These are phyloP conservation scores for Neosalanx taihuensis DNA, from an alignment of 2,797 vertebrate species.

Conservation along the genomic window DNA sequence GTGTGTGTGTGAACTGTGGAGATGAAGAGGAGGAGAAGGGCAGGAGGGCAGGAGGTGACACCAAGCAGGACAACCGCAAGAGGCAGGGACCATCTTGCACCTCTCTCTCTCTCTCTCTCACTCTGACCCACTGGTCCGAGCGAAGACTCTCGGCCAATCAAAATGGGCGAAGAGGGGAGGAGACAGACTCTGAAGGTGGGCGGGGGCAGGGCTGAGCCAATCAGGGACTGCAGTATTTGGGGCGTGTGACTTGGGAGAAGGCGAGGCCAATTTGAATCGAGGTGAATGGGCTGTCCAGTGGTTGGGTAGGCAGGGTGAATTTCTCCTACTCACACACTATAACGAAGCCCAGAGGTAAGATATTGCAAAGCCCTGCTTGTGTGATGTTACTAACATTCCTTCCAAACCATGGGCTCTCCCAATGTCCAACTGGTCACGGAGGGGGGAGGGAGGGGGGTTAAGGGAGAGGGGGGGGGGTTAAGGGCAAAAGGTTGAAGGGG, in stretches of 20 bases:
- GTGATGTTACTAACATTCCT: not conserved
- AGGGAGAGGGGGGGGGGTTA: not conserved
- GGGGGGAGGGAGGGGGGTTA: not conserved
- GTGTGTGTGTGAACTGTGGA: conserved; percentile 3
- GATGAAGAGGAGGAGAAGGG: not conserved
- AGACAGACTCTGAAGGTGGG: not conserved
- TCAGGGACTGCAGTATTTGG: not conserved
- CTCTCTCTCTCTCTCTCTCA: not conserved
- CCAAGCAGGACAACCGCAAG: not conserved
- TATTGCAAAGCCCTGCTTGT: too few relatives aligned
- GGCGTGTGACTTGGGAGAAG: not conserved
- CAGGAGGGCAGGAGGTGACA: not conserved
- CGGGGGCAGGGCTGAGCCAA: not conserved
- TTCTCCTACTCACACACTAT: not conserved
- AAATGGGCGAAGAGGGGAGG: not conserved
- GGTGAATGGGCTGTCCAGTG: not conserved
- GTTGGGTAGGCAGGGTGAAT: not conserved
- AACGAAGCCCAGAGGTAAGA: not conserved
- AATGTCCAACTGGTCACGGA: conserved; percentile 3
- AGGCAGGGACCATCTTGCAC: conserved; percentile 3
- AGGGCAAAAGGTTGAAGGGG: not conserved
- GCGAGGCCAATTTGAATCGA: conserved; percentile 2
- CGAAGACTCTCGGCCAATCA: not conserved
- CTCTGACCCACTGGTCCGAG: not conserved
- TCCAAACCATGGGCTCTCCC: conserved; percentile 19